A percentile compares a stretch with the other conserved stretches of the same genome.
These are phyloP conservation scores for Gymnosoma rotundatum DNA, from an alignment of 2,888 invertebrate genomes.

Conservation along the genomic window DNA sequence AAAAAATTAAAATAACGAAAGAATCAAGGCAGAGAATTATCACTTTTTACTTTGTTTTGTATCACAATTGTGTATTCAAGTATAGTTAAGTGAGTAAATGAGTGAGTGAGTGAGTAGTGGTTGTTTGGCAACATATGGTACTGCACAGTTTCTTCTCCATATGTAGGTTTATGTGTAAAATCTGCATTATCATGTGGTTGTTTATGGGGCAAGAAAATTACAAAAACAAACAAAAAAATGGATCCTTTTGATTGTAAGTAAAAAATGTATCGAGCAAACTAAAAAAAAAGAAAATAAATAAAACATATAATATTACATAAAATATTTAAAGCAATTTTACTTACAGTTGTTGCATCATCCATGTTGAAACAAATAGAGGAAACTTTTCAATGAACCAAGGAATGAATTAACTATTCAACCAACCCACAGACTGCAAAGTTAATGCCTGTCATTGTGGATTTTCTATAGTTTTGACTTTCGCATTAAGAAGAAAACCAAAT, in stretches of 20 bases:
- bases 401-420: slow-evolving; percentile 27
- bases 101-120: slow-evolving; percentile 59
- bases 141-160: neutral
- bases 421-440: slow-evolving; percentile 59
- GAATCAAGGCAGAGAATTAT: slow-evolving; percentile 59
- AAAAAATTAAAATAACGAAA: neutral
- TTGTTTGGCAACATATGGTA: neutral
- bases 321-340: slow-evolving; percentile 29
- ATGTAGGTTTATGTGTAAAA: slow-evolving; percentile 22
- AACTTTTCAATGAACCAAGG: slow-evolving; percentile 19
- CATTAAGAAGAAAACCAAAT: neutral
- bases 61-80: slow-evolving; percentile 44
- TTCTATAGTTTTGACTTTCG: slow-evolving; percentile 54
- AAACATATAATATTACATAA: neutral
- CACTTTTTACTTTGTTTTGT: slow-evolving; percentile 58
- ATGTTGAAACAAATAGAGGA: slow-evolving; percentile 50
- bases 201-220: slow-evolving; percentile 41
- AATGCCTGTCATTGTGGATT: slow-evolving; percentile 71
- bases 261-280: slow-evolving; percentile 2
- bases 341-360: slow-evolving; percentile 35
- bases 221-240: neutral
- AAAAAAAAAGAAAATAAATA: slow-evolving; percentile 5
- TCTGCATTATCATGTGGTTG: slow-evolving; percentile 56
- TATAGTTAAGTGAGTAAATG: slow-evolving; percentile 22
- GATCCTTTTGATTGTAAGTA: slow-evolving; percentile 25